Base-by-base conservation (phyloP, 2,797 vertebrate species). In the Sarcophilus harrisii region DNA sequence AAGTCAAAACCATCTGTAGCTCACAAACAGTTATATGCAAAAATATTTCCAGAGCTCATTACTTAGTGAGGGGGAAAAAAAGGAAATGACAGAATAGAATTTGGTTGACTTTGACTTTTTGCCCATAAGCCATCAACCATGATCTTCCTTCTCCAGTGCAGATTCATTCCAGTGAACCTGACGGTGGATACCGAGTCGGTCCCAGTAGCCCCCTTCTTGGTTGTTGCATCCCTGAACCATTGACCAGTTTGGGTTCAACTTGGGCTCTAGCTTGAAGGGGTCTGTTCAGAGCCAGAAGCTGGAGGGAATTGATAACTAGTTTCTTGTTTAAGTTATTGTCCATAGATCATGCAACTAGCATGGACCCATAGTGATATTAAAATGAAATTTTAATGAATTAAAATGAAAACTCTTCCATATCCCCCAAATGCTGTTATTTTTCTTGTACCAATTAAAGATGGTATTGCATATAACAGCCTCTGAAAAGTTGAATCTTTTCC, bases 351-450 rank as follows among this genome's bases (percentile, higher is more conserved):
- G 30, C 28, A 95, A 27, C 30, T 59, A 93, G 57, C 95, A 49
- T 45, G 38, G 38, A 49, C 38, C 66, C 21, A 81, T 38, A 87
- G 38, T 24, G 24, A 27, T 16, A 87, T 96, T 32, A 93, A 92
- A 93, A 93, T 24, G 2, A 87, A 27, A 81, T 96, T 87, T 92
- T n/a, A n/a, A n/a, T n/a, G n/a, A 96, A 87, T 96, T 32, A 93
- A 92, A 93, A 93, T 24, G 2, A 87, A 27, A 81, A 87, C 10
- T 81, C 6, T 49, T 87, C 38, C 16, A 9, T 73, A n/a, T 32
- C 45, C 38, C 38, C 73, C 73, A 45, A 45, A 81, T 45, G 73
- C 73, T 81, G n/a, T 2, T 49, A 24, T 5, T 45, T 9, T 87
- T 87, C 73, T 87, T 45, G 38, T 81, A 49, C 73, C 38, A 49